Evolutionary conservation across 2,888 invertebrate species (phyloP).

Genomic region (Tenodera sinensis): DNA sequence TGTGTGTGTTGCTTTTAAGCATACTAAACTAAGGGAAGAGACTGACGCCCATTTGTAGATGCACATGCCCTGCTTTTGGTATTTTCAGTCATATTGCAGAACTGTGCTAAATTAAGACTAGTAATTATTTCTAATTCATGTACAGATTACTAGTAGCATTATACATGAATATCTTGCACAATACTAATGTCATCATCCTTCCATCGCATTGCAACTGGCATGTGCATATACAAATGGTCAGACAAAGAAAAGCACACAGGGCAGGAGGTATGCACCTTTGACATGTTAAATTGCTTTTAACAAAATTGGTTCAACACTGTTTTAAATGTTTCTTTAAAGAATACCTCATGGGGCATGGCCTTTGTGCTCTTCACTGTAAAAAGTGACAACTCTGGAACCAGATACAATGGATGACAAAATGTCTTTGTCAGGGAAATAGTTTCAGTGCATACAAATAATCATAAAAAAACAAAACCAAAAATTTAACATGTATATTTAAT

Average conservation of each 20-base stretch:
- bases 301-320: not conserved
- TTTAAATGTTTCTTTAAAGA: not conserved
- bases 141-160: not conserved
- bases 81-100: not conserved
- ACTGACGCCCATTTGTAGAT: conserved; percentile 19
- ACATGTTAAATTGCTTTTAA: not conserved
- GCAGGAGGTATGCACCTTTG: conserved; percentile 9
- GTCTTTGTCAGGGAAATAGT: not conserved
- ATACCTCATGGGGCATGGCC: conserved; percentile 9
- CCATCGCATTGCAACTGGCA: not conserved
- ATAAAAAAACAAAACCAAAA: not conserved
- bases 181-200: not conserved
- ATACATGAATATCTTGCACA: not conserved
- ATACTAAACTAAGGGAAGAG: conserved; percentile 36
- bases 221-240: not conserved
- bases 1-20: conserved; percentile 31
- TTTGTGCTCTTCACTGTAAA: conserved; percentile 22
- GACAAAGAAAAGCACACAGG: conserved; percentile 23
- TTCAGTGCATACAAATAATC: not conserved
- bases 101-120: not conserved
- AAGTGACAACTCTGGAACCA: conserved; percentile 24
- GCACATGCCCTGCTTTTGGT: not conserved
- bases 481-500: not conserved
- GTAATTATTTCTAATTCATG: not conserved
- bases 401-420: conserved; percentile 4